Evolutionary conservation across 2,888 invertebrate genomes (phyloP), one percentile per base, ranked within the genome.

Genomic region (Melanostoma mellinum): DNA sequence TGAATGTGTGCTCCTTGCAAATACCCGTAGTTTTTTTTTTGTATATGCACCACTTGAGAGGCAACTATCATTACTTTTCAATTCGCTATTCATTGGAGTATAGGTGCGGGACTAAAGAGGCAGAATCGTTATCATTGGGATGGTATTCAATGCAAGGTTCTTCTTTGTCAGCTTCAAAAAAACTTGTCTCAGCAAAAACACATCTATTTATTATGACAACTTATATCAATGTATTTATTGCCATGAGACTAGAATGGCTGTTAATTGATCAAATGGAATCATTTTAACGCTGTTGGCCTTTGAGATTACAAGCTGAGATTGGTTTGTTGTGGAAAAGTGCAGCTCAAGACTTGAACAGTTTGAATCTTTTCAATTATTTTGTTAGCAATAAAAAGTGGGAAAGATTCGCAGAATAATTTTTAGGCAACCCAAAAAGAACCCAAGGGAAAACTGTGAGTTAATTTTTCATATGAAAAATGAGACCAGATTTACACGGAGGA

Each of bases 151-250:
- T 36, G 58, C 79, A 81, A 81, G 71, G 80, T 58, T 81, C 80
- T 81, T 81, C 80, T 81, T 81, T 81, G 76, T 76, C 58, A 75
- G 63, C 38, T 38, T 33, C 42, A 20, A 20, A 20, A 20, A 63
- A 71, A 77, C 63, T 69, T 71, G 71, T 52, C 65, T 76, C 42
- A 10, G 46, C 44, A 58, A 55, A 56, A 38, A 42, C 20, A 65
- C 38, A 46, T 6, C 9, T 48, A 44, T 80, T 69, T 63, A 68
- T 79, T 30, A 53, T 61, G 67, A 48, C 65, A 60, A 73, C 69
- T 55, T 58, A 52, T 30, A 6, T 42, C 38, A 58, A 10, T 50
- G 8, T 52, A 33, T 40, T 53, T 61, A 60, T 60, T 38, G 6
- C 42, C 42, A 5, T 55, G 55, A 53, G 52, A 48, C n/a, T 44